Base-by-base conservation (phyloP, 2,888 invertebrate species). In the Andrena praecox region DNA sequence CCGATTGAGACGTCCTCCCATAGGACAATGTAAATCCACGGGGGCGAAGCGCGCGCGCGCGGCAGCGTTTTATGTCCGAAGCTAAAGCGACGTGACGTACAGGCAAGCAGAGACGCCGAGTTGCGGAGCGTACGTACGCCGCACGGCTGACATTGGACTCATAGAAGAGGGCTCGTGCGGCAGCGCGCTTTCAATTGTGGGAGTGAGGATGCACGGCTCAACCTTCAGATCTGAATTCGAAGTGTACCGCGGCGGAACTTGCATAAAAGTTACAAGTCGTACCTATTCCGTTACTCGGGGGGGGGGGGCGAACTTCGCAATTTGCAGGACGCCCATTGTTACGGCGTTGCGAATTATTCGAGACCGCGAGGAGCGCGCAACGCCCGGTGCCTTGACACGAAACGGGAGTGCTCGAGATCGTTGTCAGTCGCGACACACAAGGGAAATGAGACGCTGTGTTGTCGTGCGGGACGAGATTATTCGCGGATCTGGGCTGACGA, bases 291-390 rank as follows among this genome's bases (percentile, higher is more conserved):
- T n/a, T 42, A 12, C 42, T n/a, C 8, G 29, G 20, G n/a, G n/a
- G n/a, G n/a, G n/a, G n/a, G n/a, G n/a, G 35, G 8, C 29, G 35
- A 59, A 16, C 48, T 33, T 12, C 24, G 20, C 10, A 54, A 79
- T 79, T 80, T 69, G 42, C 69, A 64, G 35, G 59, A 70, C 29
- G 31, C 33, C 29, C 50, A 70, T 80, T 16, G 80, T 64, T 79
- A 50, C 48, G 2, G 8, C 10, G 68, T 52, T 60, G 68, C 72
- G 73, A 81, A 81, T 80, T 68, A 73, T 73, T 63, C 68, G 54
- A 29, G 35, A 73, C 73, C 59, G 27, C 20, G 73, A 31, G 10
- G 52, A 16, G 48, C 62, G 27, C 52, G 62, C 50, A 42, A 27
- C 50, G 56, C 0, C 24, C 27, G 35, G 62, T 8, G 24, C 62